Evolutionary conservation across 2,888 invertebrate species (phyloP), one percentile per base, ranked within the genome.

Genomic region (Nomada flava): DNA sequence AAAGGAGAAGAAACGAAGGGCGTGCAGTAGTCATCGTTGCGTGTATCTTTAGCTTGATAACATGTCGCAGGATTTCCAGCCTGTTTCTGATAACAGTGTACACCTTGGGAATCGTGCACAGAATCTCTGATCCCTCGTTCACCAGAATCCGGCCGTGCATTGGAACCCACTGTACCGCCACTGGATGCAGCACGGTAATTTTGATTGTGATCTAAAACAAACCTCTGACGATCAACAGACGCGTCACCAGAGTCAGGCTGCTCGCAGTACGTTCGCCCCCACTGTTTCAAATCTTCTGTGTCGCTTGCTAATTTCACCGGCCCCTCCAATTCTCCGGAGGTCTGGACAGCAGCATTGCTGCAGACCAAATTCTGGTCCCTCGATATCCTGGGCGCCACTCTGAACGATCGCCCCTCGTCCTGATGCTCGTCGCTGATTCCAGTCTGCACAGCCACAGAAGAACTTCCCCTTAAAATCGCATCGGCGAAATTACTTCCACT

Each of bases 301-400:
- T 77, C 60, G 23, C 42, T 57, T 13, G 42, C 18, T 0, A 57
- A 11, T 50, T 62, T n/a, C 42, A 1, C 36, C 3, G 73, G 60
- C 20, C 26, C 57, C 0, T 52, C 63, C 10, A 53, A 23, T 10
- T 83, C 80, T 7, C 50, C 47, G 11, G 62, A 42, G 0, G 89
- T 91, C 55, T 92, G 91, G 0, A 90, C 90, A 2, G 89, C 89
- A 11, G 77, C 91, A 64, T 89, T 90, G 36, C 75, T 89, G 15
- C 78, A 88, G 5, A 69, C 18, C 50, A 71, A 67, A 1, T 53
- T 44, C 4, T 63, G 55, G 5, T 53, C 69, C 2, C 65, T 81
- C 9, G 63, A 11, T 36, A 83, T 76, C n/a, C n/a, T 85, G 47
- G 83, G 84, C 9, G 53, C 79, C n/a, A 83, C 86, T 10, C 71